Evolutionary conservation across 23 tunicate genomes (phyloP), one percentile per base, ranked within the genome.

Genomic region (Halocynthia aurantium): DNA sequence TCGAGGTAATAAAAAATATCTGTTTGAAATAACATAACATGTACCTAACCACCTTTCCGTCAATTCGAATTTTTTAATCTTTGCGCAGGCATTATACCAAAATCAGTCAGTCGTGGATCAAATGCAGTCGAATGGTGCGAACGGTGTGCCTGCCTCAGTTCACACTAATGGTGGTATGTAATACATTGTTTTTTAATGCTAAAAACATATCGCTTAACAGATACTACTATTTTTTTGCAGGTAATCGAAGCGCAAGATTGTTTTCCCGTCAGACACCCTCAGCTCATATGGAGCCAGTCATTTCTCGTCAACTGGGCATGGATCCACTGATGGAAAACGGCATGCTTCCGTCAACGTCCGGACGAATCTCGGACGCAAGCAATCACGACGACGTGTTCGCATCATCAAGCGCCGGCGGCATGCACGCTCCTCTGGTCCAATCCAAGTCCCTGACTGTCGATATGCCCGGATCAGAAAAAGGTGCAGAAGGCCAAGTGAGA

Each of bases 261-360:
- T 91, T 91, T 72, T 91, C 97, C 5, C 88, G 97, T 0, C 85
- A 76, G 73, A 91, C 97, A 5, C 97, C 91, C 6, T 91, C 97
- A 10, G 91, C 97, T 7, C 69, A 68, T 50, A 19, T 86, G 7
- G 81, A 74, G 7, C 75, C 86, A 2, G 12, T 40, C 15, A 57
- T 7, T 0, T 5, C 61, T 31, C 44, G 44, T 31, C 44, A 31
- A 31, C 44, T 31, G 44, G 44, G 44, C 44, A 31, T 31, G 44
- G 44, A 31, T 31, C 44, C 44, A 31, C 44, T 31, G 4, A 31
- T 31, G 44, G 44, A 31, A 31, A 31, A 31, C 44, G 44, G 44
- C 44, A 31, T 31, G 44, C 44, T 31, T 0, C 44, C 44, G 44
- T 31, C 44, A 31, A 31, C 44, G 44, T 31, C 44, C 1, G 44